phyloP scores from a whole-genome alignment of 2,888 invertebrate species.

The Pammene fasciana region DNA sequence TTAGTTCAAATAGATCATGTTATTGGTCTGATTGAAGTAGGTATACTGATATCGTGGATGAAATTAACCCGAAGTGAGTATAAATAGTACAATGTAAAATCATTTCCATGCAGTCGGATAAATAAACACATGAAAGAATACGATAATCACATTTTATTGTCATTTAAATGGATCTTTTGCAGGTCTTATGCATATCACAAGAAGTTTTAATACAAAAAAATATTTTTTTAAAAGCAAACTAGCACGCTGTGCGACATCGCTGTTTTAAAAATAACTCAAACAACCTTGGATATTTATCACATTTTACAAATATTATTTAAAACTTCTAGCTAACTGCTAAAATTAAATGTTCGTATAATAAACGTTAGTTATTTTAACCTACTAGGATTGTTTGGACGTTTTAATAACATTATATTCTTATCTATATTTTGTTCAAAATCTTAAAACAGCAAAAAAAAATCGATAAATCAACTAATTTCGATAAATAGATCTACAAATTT shows the following conservation, averaged over 20 bases:
- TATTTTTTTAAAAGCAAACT: conserved; percentile 16
- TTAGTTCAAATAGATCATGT: too few species aligned
- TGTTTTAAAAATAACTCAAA: conserved; percentile 25
- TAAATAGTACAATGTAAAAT: too few species aligned
- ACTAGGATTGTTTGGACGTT: conserved; percentile 29
- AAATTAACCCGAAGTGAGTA: too few species aligned
- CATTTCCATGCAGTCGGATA: not conserved
- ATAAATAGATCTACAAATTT: conserved; percentile 30
- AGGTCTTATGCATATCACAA: conserved; percentile 38
- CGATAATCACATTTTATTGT: conserved; percentile 39
- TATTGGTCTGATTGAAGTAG: too few species aligned
- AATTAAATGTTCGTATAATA: conserved; percentile 3
- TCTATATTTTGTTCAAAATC: not conserved
- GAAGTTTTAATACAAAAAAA: conserved; percentile 26
- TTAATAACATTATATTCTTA: conserved; percentile 2
- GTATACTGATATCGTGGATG: too few species aligned
- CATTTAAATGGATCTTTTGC: conserved; percentile 36
- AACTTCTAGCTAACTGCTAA: conserved; percentile 15
- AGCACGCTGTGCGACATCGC: conserved; percentile 9
- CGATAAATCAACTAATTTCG: conserved; percentile 3
- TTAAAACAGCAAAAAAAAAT: not conserved
- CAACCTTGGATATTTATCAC: conserved; percentile 32
- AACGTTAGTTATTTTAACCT: conserved; percentile 11
- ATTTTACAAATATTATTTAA: conserved; percentile 21
- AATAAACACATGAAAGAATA: not conserved